These are phyloP conservation scores for Barnardius zonarius DNA, from an alignment of 2,113 vertebrate species.

Conservation along the genomic window DNA sequence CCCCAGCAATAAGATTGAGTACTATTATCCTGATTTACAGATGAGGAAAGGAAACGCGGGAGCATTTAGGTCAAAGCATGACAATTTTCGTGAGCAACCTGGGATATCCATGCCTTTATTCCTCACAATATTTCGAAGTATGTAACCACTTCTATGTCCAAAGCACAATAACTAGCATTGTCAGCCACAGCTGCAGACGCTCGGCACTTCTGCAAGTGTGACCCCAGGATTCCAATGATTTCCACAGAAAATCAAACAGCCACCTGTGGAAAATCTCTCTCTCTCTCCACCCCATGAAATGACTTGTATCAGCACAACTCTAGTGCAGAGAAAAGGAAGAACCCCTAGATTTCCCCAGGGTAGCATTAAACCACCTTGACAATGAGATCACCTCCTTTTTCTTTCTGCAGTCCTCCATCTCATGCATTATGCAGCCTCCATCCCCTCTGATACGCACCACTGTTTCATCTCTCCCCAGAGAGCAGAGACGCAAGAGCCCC, in stretches of 20 bases:
- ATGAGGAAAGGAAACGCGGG: neutral
- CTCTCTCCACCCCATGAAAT: neutral
- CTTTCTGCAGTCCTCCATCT: neutral
- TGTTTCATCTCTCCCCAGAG: neutral
- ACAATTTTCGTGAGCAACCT: neutral
- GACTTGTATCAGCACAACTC: neutral
- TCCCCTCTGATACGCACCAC: neutral
- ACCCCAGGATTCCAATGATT: neutral
- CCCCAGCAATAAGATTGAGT: neutral
- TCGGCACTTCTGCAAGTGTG: neutral
- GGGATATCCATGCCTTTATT: neutral
- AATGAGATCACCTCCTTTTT: neutral
- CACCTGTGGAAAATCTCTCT: neutral
- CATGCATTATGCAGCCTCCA: neutral
- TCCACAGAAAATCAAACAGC: neutral
- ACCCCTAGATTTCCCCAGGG: neutral
- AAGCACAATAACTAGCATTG: neutral
- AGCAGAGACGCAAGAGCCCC: neutral
- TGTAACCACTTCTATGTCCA: neutral
- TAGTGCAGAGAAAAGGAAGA: neutral
- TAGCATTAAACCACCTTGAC: neutral
- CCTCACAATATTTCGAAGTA: neutral
- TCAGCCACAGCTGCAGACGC: neutral
- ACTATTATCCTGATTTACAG: neutral
- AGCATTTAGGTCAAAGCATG: neutral